Conservation (phyloP, 2,113 vertebrate species). For the Periophthalmus modestus region DNA sequence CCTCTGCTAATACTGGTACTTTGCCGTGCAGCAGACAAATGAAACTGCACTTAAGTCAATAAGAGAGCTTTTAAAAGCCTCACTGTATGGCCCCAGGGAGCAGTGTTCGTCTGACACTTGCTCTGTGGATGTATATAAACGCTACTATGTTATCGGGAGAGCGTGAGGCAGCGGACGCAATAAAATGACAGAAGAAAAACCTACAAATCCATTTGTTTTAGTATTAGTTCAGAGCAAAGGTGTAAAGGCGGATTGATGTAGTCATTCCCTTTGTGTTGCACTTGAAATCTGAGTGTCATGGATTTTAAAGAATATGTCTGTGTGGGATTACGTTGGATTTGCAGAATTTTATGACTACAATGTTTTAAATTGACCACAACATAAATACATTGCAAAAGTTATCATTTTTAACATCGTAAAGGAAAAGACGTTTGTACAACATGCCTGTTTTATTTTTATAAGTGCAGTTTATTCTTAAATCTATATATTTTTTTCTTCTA, state of each 20-base stretch:
- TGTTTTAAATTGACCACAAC: neutral
- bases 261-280: constrained; percentile 50
- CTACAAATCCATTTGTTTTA: constrained; percentile 58
- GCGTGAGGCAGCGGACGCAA: constrained; percentile 29
- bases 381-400: neutral
- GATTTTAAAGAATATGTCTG: constrained; percentile 28
- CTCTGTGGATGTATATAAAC: constrained; percentile 25
- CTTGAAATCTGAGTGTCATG: constrained; percentile 43
- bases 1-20: constrained; percentile 17
- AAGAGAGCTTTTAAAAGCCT: constrained; percentile 37
- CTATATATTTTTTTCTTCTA: too few species aligned
- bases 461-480: neutral
- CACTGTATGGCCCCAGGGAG: constrained; percentile 12
- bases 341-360: neutral
- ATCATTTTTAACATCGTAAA: neutral
- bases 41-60: constrained; percentile 52
- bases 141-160: constrained; percentile 9
- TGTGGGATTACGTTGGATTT: constrained; percentile 7
- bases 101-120: constrained; percentile 27
- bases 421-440: neutral
- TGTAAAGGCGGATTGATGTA: constrained; percentile 64
- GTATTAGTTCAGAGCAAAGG: constrained; percentile 37
- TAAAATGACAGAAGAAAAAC: constrained; percentile 48
- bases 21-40: constrained; percentile 38
- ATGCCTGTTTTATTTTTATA: neutral